phyloP scores from a whole-genome alignment of 2,888 invertebrate species.

The Isoperla grammatica region DNA sequence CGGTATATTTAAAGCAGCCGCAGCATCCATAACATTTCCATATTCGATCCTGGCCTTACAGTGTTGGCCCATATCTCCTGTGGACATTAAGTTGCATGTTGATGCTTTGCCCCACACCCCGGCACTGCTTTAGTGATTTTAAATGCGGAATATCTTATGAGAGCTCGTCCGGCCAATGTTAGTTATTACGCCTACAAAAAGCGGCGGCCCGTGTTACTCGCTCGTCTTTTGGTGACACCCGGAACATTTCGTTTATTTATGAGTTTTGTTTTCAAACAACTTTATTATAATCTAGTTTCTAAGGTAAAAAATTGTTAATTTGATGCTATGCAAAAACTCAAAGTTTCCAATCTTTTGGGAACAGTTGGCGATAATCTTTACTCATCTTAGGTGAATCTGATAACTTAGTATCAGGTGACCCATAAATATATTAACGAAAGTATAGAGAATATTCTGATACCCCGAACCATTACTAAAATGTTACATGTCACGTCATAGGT shows the following conservation, averaged over 20 bases:
- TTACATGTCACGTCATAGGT: too few relatives aligned
- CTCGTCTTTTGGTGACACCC: conserved; percentile 10
- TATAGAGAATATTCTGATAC: too few relatives aligned
- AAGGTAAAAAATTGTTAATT: too few relatives aligned
- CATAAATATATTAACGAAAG: too few relatives aligned
- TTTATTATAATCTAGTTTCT: too few relatives aligned
- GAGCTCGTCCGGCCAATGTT: conserved; percentile 3
- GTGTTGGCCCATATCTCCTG: not conserved
- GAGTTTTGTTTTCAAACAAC: too few relatives aligned
- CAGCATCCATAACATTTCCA: conserved; percentile 17
- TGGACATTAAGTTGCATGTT: conserved; percentile 14
- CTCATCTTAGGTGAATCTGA: too few relatives aligned
- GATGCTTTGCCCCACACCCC: conserved; percentile 8
- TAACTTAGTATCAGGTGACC: too few relatives aligned
- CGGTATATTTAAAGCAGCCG: conserved; percentile 2
- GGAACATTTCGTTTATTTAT: conserved; percentile 2
- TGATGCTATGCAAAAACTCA: too few relatives aligned
- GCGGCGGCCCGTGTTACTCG: not conserved
- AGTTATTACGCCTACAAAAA: conserved; percentile 10
- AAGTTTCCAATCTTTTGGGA: too few relatives aligned
- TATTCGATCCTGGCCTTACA: conserved; percentile 14
- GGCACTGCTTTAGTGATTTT: conserved; percentile 7
- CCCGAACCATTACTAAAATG: too few relatives aligned
- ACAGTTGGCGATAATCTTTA: too few relatives aligned
- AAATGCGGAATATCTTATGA: conserved; percentile 6